These are phyloP conservation scores for Danio aesculapii DNA, from an alignment of 2,797 vertebrate genomes.

Conservation along the genomic window DNA sequence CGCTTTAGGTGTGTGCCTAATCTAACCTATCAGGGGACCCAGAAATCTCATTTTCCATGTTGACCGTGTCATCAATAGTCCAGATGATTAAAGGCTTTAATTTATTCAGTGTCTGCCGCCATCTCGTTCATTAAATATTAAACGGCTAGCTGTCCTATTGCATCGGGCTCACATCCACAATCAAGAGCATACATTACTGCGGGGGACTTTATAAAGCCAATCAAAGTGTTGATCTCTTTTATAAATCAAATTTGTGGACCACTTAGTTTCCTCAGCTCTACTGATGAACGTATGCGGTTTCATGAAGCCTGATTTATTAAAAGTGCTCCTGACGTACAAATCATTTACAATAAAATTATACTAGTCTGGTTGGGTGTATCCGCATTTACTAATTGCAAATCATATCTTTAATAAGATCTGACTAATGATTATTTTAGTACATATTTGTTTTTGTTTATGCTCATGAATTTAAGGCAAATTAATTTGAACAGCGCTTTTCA, in stretches of 20 bases:
- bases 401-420: too few relatives aligned
- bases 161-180: conserved; percentile 35
- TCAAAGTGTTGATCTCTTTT: conserved; percentile 44
- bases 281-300: neutral
- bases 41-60: conserved; percentile 60
- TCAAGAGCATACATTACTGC: conserved; percentile 20
- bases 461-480: too few relatives aligned
- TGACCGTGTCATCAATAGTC: conserved; percentile 56
- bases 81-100: conserved; percentile 61
- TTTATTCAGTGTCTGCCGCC: conserved; percentile 54
- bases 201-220: conserved; percentile 41
- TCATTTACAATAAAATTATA: neutral
- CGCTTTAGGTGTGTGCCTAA: conserved; percentile 46
- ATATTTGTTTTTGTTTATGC: too few relatives aligned
- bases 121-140: conserved; percentile 56
- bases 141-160: conserved; percentile 39
- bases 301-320: conserved; percentile 1
- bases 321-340: neutral
- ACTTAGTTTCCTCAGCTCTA: conserved; percentile 8
- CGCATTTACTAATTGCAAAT: neutral
- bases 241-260: conserved; percentile 36
- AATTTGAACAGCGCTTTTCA: too few relatives aligned
- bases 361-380: neutral
- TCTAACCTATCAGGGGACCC: conserved; percentile 47
- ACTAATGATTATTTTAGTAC: too few relatives aligned